phyloP scores from a whole-genome alignment of 2,113 vertebrate genomes.

The Mugil cephalus region DNA sequence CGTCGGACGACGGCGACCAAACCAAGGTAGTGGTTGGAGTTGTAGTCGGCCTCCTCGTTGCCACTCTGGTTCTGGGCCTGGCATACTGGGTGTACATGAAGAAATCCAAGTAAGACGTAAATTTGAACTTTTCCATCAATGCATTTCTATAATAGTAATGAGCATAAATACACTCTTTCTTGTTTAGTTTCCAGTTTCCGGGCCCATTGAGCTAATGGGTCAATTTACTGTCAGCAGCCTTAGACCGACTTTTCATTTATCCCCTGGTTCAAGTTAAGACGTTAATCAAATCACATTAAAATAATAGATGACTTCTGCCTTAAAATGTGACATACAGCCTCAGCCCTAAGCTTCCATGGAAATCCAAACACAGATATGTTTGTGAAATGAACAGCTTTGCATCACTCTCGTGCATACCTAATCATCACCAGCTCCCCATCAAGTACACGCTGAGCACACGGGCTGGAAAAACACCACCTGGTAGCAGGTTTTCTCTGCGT shows the following conservation, averaged over 20 bases:
- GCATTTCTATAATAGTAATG: not conserved
- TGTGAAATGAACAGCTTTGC: not conserved
- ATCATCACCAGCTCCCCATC: not conserved
- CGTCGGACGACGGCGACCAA: conserved; percentile 83
- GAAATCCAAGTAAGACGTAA: conserved; percentile 91
- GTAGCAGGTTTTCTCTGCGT: not conserved
- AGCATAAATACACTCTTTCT: not conserved
- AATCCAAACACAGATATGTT: not conserved
- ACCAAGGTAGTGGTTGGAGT: conserved; percentile 94
- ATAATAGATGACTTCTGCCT: too few relatives aligned
- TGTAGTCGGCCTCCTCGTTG: conserved; percentile 91
- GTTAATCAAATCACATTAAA: too few relatives aligned
- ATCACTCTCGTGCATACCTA: not conserved
- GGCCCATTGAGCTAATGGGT: not conserved
- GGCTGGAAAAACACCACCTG: not conserved
- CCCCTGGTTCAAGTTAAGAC: too few relatives aligned
- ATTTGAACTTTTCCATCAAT: not conserved
- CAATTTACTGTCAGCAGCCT: not conserved
- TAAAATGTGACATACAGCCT: too few relatives aligned
- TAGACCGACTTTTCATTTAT: not conserved
- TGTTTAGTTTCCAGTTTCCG: not conserved
- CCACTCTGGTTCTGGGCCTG: conserved; percentile 87
- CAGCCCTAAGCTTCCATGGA: not conserved
- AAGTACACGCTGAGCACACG: not conserved
- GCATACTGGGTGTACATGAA: conserved; percentile 93